A percentile compares a stretch with the other conserved stretches of the same genome.
Evolutionary conservation across 2,888 invertebrate genomes (phyloP).

Genomic region (Lypha dubia): DNA sequence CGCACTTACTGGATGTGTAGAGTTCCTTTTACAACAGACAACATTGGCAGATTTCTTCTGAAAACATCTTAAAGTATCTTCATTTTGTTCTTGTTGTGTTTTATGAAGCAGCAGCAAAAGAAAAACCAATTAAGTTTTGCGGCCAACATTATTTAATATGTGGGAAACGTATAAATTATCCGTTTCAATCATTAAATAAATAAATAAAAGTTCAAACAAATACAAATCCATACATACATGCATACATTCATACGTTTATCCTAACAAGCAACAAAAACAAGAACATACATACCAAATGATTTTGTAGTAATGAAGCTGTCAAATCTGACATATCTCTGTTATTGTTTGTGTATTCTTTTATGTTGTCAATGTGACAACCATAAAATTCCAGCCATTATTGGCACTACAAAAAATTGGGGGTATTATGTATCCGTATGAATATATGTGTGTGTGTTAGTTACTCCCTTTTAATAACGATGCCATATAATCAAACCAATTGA

Average conservation of each 20-base stretch:
- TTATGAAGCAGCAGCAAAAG: neutral
- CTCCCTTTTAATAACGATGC: conserved; percentile 52
- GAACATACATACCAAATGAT: no score
- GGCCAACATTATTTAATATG: conserved; percentile 27
- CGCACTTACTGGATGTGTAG: conserved; percentile 74
- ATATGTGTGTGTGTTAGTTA: neutral
- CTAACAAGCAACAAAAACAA: conserved; percentile 11
- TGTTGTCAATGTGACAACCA: conserved; percentile 65
- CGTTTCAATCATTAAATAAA: conserved; percentile 44
- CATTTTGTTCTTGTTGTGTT: no score
- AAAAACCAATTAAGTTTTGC: conserved; percentile 36
- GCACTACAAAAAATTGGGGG: neutral
- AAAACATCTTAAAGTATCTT: conserved; percentile 10
- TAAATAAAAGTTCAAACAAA: conserved; percentile 8
- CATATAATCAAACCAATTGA: conserved; percentile 66
- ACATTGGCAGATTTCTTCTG: neutral
- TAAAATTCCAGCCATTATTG: conserved; percentile 60
- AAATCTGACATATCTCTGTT: conserved; percentile 67
- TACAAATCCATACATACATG: neutral
- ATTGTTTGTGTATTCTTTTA: conserved; percentile 35
- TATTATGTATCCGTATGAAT: neutral
- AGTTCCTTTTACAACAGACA: neutral
- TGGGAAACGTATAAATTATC: conserved; percentile 28
- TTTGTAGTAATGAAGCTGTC: conserved; percentile 70
- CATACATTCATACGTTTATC: no score